phyloP scores from a whole-genome alignment of 2,113 vertebrate species.

The Eurypyga helias region DNA sequence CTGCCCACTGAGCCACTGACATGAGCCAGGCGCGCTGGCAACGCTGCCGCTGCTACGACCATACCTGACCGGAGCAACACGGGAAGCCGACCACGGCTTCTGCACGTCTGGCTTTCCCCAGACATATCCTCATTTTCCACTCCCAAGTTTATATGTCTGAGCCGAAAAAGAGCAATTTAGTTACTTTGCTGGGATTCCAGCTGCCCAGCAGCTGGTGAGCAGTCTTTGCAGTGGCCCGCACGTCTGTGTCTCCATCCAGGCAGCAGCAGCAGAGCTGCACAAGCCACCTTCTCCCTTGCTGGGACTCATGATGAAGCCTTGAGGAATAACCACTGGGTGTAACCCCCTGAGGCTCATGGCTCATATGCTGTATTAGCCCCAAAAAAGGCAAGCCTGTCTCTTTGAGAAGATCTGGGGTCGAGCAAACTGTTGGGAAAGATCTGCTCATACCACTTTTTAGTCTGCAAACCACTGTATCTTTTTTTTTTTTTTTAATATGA shows the following conservation, averaged over 20 bases:
- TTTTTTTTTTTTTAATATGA: neutral
- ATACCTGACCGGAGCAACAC: rapidly evolving
- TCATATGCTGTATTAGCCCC: neutral
- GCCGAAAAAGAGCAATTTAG: neutral
- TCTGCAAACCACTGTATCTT: neutral
- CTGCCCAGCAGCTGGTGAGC: neutral
- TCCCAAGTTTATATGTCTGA: neutral
- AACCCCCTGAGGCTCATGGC: neutral
- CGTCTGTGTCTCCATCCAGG: neutral
- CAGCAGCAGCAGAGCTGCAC: neutral
- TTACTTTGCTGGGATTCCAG: neutral
- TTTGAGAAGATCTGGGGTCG: neutral
- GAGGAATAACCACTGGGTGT: neutral
- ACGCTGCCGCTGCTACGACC: neutral
- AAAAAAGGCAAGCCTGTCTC: neutral
- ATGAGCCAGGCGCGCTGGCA: rapidly evolving
- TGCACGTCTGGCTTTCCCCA: neutral
- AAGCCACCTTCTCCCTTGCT: neutral
- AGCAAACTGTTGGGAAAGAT: neutral
- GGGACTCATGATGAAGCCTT: neutral
- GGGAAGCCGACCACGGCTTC: rapidly evolving
- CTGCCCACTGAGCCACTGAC: rapidly evolving
- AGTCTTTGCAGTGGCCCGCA: neutral
- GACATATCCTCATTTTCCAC: neutral
- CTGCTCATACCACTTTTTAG: neutral